Percentiles rank a stretch among this genome's conserved stretches.
phyloP scores from a whole-genome alignment of 2,113 vertebrate species.

The Cynocephalus volans region DNA sequence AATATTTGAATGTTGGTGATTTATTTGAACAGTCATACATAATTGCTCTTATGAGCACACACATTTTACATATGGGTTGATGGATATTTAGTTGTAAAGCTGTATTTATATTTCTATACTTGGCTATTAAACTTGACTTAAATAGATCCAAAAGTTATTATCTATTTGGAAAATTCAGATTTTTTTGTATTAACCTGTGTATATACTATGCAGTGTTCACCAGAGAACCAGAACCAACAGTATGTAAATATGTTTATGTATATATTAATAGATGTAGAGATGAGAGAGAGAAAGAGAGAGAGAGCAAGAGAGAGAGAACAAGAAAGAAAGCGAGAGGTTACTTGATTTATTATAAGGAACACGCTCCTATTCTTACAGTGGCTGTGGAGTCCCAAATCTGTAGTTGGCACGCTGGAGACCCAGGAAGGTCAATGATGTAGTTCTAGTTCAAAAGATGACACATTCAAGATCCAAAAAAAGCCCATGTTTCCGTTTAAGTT shows the following conservation, averaged over 20 bases:
- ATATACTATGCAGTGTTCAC: not conserved
- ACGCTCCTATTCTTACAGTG: not conserved
- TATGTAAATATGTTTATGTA: too few relatives aligned
- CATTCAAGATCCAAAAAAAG: not conserved
- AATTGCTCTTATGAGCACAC: not conserved
- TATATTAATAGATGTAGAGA: not conserved
- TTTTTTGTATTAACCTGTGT: not conserved
- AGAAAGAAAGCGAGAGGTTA: fast-evolving
- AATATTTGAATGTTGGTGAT: not conserved
- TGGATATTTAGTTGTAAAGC: not conserved
- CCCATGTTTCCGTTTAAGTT: not conserved
- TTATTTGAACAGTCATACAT: not conserved
- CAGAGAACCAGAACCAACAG: not conserved
- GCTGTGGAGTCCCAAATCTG: not conserved
- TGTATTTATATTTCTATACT: not conserved
- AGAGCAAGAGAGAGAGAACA: too few relatives aligned
- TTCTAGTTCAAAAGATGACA: not conserved
- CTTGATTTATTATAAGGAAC: not conserved
- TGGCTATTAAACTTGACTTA: not conserved
- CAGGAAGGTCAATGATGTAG: not conserved
- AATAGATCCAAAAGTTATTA: not conserved
- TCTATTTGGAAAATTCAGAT: not conserved
- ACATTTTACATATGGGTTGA: not conserved
- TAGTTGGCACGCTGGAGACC: not conserved
- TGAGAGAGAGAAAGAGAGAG: not conserved